Evolutionary conservation across 2,113 vertebrate genomes (phyloP).

Genomic region (Caranx ignobilis): DNA sequence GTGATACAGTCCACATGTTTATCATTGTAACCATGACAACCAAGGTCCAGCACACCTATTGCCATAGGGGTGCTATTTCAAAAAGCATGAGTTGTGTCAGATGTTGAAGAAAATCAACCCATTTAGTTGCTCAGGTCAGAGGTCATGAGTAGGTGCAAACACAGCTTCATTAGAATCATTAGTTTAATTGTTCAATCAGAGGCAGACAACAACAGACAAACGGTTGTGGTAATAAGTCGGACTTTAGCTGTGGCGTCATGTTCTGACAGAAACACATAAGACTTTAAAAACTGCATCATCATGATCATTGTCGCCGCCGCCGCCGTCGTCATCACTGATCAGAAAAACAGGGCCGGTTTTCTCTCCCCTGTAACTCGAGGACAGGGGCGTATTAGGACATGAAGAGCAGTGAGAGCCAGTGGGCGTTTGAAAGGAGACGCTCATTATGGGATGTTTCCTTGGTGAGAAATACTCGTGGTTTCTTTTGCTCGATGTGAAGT

Average conservation of each 20-base stretch:
- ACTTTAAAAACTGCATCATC: background rate
- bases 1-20: no score
- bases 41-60: no score
- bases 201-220: background rate
- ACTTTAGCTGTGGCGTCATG: background rate
- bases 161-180: no score
- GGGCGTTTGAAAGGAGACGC: conserved; percentile 32
- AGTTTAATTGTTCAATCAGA: no score
- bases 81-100: no score
- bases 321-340: conserved; percentile 21
- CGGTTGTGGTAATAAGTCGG: background rate
- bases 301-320: background rate
- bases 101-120: no score
- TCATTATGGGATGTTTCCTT: conserved; percentile 66
- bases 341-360: background rate
- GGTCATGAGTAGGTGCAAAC: no score
- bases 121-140: no score
- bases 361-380: background rate
- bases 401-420: conserved; percentile 27
- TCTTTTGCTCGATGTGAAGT: conserved; percentile 24
- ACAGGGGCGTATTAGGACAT: conserved; percentile 11
- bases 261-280: background rate
- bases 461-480: conserved; percentile 28
- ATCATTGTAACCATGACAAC: no score
- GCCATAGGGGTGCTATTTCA: no score